phyloP scores from a whole-genome alignment of 2,888 invertebrate genomes.

The Athetis lepigone region DNA sequence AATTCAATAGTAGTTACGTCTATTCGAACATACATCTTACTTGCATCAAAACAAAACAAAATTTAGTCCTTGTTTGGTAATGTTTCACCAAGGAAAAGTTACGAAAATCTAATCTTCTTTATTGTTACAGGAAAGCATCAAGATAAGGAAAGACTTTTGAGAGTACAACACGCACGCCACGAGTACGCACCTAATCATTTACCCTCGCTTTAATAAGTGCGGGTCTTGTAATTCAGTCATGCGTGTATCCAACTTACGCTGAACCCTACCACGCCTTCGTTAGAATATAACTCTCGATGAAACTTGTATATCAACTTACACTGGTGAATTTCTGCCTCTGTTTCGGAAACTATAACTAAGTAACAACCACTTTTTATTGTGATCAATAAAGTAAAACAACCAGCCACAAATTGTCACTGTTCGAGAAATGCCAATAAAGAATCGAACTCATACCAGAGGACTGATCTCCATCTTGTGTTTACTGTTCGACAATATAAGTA shows the following conservation, averaged over 20 bases:
- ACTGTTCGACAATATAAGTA: conserved; percentile 9
- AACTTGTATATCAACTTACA: conserved; percentile 49
- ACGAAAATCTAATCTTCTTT: conserved; percentile 53
- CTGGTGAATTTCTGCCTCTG: conserved; percentile 62
- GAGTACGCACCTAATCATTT: conserved; percentile 71
- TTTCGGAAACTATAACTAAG: conserved; percentile 70
- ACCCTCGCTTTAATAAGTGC: conserved; percentile 60
- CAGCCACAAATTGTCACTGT: conserved; percentile 74
- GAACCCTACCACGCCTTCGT: conserved; percentile 38
- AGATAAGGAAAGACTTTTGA: conserved; percentile 48
- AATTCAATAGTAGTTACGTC: background rate
- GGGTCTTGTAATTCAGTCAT: conserved; percentile 63
- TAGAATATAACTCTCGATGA: conserved; percentile 24
- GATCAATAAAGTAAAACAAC: conserved; percentile 75
- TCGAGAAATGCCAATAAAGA: conserved; percentile 68
- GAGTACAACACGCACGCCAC: conserved; percentile 57
- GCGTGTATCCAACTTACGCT: conserved; percentile 57
- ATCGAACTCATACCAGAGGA: conserved; percentile 28
- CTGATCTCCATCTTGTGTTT: conserved; percentile 20
- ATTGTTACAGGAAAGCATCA: conserved; percentile 35
- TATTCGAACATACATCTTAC: conserved; percentile 1
- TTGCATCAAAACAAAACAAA: conserved; percentile 24
- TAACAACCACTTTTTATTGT: conserved; percentile 78
- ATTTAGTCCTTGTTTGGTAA: conserved; percentile 39
- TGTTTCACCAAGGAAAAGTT: conserved; percentile 50